Evolutionary conservation across 2,113 vertebrate genomes (phyloP), one percentile per base, ranked within the genome.

Genomic region (Neolamprologus hecqui): DNA sequence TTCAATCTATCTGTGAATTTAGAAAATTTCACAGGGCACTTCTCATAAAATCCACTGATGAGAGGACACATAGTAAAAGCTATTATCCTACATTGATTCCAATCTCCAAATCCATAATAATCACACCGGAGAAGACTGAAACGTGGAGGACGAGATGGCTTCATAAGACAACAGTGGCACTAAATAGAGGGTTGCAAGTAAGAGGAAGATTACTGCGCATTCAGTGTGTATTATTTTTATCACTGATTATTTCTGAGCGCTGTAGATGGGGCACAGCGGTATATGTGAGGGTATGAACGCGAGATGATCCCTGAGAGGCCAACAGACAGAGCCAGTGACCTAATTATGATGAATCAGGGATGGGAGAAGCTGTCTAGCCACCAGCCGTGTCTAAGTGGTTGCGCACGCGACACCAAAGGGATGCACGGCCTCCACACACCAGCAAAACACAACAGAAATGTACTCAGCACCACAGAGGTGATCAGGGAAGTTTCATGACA

Each of bases 281-380:
- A 21, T 47, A 15, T 85, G 58, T 79, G 68, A 84, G 81, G 79
- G 70, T 80, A 84, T 33, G 85, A 89, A 70, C 26, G 63, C 42
- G 84, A 86, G 68, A 86, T 84, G 82, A 90, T 86, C 85, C 89
- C 90, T 82, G 85, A 84, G 86, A 90, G 87, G 83, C 89, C 86
- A 83, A 53, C 75, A 90, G 92, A 93, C 85, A 75, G 35, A 92
- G 88, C 77, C 86, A 73, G 68, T 91, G 94, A 92, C 92, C 93
- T 93, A 91, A 94, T 94, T 94, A 93, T 94, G 93, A 93, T 91
- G 94, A 94, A 94, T 93, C 89, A 84, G 54, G 63, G 89, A 79
- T 79, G 87, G 63, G 85, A 73, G 85, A 91, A 90, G 80, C 88
- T 84, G 90, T 94, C 90, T 93, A 85, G 90, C 87, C 91, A 93